Conservation (phyloP, 2,797 vertebrate genomes). For the Rhinoraja longicauda region DNA sequence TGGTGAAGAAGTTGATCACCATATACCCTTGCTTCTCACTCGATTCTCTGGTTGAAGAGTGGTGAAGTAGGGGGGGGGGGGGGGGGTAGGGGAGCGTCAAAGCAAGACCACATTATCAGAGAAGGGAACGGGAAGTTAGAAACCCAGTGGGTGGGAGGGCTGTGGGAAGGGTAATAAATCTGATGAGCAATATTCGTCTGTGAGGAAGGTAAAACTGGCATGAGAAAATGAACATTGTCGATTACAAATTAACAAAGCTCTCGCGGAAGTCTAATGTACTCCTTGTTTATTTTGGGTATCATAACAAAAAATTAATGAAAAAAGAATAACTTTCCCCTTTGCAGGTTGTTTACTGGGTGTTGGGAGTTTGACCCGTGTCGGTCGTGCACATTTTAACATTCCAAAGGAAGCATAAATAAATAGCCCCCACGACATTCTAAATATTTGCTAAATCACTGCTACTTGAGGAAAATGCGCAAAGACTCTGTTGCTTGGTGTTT, state of each 20-base stretch:
- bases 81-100: not conserved
- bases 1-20: too few relatives aligned
- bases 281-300: not conserved
- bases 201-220: too few relatives aligned
- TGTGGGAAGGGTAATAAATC: too few relatives aligned
- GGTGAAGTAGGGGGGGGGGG: too few relatives aligned
- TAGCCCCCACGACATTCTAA: not conserved
- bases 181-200: too few relatives aligned
- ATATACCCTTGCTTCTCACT: not conserved
- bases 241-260: too few relatives aligned
- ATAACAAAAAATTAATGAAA: not conserved
- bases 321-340: not conserved
- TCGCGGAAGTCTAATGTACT: not conserved
- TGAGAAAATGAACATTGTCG: too few relatives aligned
- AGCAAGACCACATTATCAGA: not conserved
- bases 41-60: not conserved
- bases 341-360: not conserved
- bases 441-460: not conserved
- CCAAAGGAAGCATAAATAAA: not conserved
- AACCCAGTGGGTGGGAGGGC: too few relatives aligned
- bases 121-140: not conserved
- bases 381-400: not conserved
- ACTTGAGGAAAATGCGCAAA: not conserved
- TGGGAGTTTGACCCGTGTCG: not conserved
- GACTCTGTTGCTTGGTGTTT: not conserved